Percentiles rank a stretch among this genome's conserved stretches.
These are phyloP conservation scores for Xestia c-nigrum DNA, from an alignment of 2,888 invertebrate genomes.

Conservation along the genomic window DNA sequence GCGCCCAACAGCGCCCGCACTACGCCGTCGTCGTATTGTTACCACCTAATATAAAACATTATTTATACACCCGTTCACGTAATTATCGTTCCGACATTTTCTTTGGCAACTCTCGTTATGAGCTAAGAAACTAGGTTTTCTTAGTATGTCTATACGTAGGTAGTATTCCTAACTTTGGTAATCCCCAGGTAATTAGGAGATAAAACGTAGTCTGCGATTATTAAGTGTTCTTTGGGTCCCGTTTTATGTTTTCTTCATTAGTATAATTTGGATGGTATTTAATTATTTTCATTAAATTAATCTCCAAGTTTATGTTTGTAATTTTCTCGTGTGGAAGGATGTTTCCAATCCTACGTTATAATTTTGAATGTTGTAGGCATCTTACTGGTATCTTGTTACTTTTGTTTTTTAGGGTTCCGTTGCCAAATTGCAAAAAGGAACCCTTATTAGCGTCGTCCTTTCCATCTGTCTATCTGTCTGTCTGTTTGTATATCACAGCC, in stretches of 20 bases:
- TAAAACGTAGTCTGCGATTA: constrained; percentile 39
- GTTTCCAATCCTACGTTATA: neutral
- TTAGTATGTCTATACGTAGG: constrained; percentile 45
- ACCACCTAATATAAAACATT: constrained; percentile 64
- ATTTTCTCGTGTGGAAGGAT: neutral
- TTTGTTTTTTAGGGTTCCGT: neutral
- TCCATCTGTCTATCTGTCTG: too few species aligned
- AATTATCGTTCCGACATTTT: constrained; percentile 60
- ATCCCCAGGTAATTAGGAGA: constrained; percentile 48
- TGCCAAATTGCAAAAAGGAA: neutral
- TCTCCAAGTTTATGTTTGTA: constrained; percentile 4
- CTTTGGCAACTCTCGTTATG: constrained; percentile 53
- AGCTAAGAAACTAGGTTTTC: constrained; percentile 59
- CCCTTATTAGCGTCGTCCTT: neutral
- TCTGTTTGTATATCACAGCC: too few species aligned
- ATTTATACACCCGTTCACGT: constrained; percentile 61
- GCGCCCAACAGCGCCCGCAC: constrained; percentile 58
- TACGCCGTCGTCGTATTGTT: constrained; percentile 59
- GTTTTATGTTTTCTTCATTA: constrained; percentile 24
- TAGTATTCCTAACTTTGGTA: constrained; percentile 34
- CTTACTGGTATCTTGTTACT: neutral
- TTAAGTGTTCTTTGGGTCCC: constrained; percentile 18
- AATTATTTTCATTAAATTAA: constrained; percentile 1
- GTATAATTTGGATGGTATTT: constrained; percentile 12
- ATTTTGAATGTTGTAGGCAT: too few species aligned